Evolutionary conservation across 1,140 invertebrate genomes (phyloP).

Genomic region (Cylas formicarius): DNA sequence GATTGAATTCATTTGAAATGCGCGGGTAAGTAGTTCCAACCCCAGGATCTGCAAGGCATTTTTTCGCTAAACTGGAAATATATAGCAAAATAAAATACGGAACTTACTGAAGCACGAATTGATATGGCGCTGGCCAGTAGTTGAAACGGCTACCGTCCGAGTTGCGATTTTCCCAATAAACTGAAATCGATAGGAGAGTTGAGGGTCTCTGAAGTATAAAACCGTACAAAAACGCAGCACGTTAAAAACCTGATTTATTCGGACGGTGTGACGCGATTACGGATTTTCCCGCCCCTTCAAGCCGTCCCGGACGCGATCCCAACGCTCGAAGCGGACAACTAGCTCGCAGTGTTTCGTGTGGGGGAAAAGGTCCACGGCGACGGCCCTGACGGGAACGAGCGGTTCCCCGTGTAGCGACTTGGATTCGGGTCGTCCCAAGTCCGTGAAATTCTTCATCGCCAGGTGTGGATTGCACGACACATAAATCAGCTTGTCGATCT

Average conservation of each 20-base stretch:
- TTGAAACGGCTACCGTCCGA: too few relatives aligned
- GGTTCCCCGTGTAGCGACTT: slow-evolving; percentile 76
- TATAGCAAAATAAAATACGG: too few relatives aligned
- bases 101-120: too few relatives aligned
- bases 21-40: too few relatives aligned
- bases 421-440: slow-evolving; percentile 69
- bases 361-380: slow-evolving; percentile 93
- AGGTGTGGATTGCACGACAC: slow-evolving; percentile 84
- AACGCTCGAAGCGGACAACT: slow-evolving; percentile 72
- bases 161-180: too few relatives aligned
- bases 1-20: too few relatives aligned
- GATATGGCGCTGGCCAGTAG: too few relatives aligned
- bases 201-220: too few relatives aligned
- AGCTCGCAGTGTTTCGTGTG: slow-evolving; percentile 86
- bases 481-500: slow-evolving; percentile 77
- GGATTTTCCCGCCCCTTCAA: not conserved
- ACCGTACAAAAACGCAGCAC: not conserved
- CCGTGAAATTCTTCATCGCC: slow-evolving; percentile 84
- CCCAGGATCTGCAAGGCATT: too few relatives aligned
- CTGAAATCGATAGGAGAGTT: too few relatives aligned
- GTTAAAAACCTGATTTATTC: not conserved
- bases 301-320: slow-evolving; percentile 19
- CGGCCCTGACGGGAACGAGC: slow-evolving; percentile 70
- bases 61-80: too few relatives aligned
- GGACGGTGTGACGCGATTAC: too few relatives aligned